phyloP scores from a whole-genome alignment of 2,113 vertebrate species.

The Fulica atra region DNA sequence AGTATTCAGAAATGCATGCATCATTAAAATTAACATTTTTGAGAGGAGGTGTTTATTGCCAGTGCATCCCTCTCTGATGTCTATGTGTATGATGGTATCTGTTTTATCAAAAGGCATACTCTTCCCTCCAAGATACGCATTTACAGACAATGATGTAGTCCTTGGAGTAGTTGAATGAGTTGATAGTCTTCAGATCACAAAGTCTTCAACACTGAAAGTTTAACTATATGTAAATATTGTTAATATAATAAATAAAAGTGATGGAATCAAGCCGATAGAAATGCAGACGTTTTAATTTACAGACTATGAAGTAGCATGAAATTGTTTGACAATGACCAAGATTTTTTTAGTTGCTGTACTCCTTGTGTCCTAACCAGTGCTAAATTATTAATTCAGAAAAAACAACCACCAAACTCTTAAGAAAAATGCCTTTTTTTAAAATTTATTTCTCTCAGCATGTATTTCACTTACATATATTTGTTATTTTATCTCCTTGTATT shows the following conservation, averaged over 20 bases:
- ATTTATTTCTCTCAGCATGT: not conserved
- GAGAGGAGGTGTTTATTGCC: not conserved
- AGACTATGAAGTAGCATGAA: not conserved
- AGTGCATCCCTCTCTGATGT: not conserved
- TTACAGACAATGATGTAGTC: not conserved
- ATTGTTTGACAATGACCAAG: not conserved
- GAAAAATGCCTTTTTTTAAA: not conserved
- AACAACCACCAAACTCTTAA: rapidly evolving
- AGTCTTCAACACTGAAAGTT: not conserved
- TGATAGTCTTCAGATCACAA: not conserved
- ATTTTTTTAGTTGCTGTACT: not conserved
- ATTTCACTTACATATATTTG: not conserved
- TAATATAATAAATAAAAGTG: not conserved
- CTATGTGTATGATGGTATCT: not conserved
- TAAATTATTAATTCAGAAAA: not conserved
- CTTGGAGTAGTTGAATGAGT: not conserved
- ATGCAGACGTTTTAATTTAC: not conserved
- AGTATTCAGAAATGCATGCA: not conserved
- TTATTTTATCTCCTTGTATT: not conserved
- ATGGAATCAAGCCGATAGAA: not conserved
- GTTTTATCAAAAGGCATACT: not conserved
- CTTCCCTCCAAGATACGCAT: not conserved
- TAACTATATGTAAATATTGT: not conserved
- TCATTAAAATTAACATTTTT: not conserved
- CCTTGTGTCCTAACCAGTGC: not conserved